Base-by-base conservation (phyloP, 1,140 invertebrate genomes). In the Zaprionus camerounensis region DNA sequence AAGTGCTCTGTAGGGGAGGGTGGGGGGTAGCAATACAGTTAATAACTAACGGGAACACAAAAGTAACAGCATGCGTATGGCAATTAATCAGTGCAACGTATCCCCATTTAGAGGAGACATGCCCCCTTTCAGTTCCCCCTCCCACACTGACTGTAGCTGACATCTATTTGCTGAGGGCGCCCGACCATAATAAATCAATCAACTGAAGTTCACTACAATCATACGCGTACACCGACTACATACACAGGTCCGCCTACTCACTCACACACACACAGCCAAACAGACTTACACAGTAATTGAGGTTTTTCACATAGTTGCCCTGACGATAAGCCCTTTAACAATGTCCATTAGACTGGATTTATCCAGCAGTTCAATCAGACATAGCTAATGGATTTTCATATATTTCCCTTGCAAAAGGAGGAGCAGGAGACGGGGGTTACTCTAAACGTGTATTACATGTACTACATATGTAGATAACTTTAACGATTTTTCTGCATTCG, bases 181-280 rank as follows among this genome's bases (percentile, higher is more conserved):
- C 28, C 41, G 20, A 62, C 28, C 26, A 58, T 58, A 75, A 75
- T 76, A 72, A 76, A 76, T 76, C 74, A 72, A 72, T 76, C 74
- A 76, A 71, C 41, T 63, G 58, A 38, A 63, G 15, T 53, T 53
- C 2, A 22, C 49, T 46, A 46, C 15, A 41, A 41, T 41, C 38
- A 41, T n/a, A 15, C n/a, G n/a, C 41, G 7, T 46, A 20, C 41
- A 17, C 41, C 41, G n/a, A 46, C 41, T 17, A 17, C 13, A 38
- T 5, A 34, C 26, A 34, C 31, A 15, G n/a, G 24, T 12, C 6
- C 3, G 28, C 44, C 12, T 4, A 61, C 15, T 2, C 13, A 31
- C 51, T 28, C 34, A 38, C 17, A 34, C 26, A 26, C 49, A 24
- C 36, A 36, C 51, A 34, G 0, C 15, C 26, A 58, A 26, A 57